Base-by-base conservation (phyloP, 2,113 vertebrate species). In the Nettapus auritus region DNA sequence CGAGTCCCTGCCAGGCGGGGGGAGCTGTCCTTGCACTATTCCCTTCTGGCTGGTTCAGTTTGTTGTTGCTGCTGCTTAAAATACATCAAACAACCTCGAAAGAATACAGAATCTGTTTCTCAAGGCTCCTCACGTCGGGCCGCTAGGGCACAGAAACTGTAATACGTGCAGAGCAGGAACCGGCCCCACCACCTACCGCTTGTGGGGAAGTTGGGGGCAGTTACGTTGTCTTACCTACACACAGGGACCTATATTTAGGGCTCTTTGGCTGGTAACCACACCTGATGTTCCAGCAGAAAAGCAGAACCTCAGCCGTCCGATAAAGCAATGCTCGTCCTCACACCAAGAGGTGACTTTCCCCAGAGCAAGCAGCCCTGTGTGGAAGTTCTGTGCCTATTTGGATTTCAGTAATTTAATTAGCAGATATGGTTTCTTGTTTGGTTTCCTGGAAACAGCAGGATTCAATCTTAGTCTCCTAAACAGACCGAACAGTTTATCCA, bases 361-460 rank as follows among this genome's bases (percentile, higher is more conserved):
- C 56, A 66, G 59, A 74, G 42, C 0, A 66, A 76, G 85, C 40
- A 93, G 59, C 68, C 42, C 57, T 70, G 23, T 22, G 53, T 68
- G 88, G 62, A 82, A 76, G 67, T 25, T 66, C 64, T 81, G 69
- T 31, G 81, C 80, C 22, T 79, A 15, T 70, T 46, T 89, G 77
- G 44, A 62, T 63, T 89, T 73, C 4, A 88, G 52, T 84, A 82
- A 86, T 96, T 91, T 76, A 94, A 90, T 95, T 87, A 69, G 62
- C 53, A 79, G 28, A 82, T 63, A 88, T 0, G 8, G 44, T 77
- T 94, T 87, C 62, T 76, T 66, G 66, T 91, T 53, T 29, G 46
- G 86, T 77, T 71, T 66, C 75, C n/a, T 22, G 77, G 50, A 53
- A 93, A 67, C 31, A 71, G 70, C 31, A 75, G 53, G 71, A 78